phyloP scores from a whole-genome alignment of 1,140 invertebrate genomes.

The Formica exsecta region DNA sequence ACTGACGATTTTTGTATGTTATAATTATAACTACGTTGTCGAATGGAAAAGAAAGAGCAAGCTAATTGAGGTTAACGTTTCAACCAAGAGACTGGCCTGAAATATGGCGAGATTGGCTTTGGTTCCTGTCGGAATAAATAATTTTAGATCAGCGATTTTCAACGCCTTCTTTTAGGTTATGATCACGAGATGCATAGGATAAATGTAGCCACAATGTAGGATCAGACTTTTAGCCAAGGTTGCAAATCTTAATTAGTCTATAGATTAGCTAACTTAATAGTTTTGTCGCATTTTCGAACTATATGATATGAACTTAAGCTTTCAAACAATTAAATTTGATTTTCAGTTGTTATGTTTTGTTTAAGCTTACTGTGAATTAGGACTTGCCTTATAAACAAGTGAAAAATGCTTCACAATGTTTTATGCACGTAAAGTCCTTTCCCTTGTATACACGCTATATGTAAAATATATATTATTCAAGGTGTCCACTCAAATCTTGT shows the following conservation, averaged over 20 bases:
- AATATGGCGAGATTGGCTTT: background rate
- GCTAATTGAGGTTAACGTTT: background rate
- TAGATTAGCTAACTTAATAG: background rate
- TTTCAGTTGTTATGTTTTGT: background rate
- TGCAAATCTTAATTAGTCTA: no score
- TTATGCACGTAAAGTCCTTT: background rate
- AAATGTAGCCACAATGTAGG: background rate
- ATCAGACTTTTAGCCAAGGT: background rate
- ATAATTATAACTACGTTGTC: background rate
- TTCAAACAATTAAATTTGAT: slow-evolving; percentile 6
- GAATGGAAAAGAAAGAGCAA: background rate
- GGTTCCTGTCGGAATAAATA: background rate
- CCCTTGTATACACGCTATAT: background rate
- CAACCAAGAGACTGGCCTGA: background rate
- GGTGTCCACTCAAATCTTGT: no score
- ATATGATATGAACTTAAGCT: background rate
- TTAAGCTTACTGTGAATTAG: background rate
- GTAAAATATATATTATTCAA: background rate
- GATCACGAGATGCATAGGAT: background rate
- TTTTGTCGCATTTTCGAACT: background rate
- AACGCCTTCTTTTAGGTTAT: background rate
- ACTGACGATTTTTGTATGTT: background rate
- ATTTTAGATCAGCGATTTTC: background rate
- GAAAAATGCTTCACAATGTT: background rate
- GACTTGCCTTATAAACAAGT: background rate